Evolutionary conservation across 2,888 invertebrate species (phyloP).

Genomic region (Agonum fuliginosum): DNA sequence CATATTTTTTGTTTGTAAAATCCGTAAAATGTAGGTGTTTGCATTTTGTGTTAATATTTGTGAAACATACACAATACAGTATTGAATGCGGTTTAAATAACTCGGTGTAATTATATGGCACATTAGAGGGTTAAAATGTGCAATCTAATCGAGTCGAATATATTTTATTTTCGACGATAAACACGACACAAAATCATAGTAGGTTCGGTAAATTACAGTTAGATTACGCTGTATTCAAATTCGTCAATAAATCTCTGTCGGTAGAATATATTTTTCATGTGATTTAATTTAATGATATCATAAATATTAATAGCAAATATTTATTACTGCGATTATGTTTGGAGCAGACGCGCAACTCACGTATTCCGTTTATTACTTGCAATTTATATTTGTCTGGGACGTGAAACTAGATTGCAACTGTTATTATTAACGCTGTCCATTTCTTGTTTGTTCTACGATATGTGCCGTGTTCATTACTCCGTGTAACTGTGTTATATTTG

Average conservation of each 20-base stretch:
- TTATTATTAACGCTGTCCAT: constrained; percentile 46
- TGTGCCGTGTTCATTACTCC: constrained; percentile 34
- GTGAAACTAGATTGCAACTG: constrained; percentile 46
- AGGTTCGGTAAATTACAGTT: constrained; percentile 38
- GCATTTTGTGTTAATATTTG: constrained; percentile 1
- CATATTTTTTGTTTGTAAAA: too few species aligned
- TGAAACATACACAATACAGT: neutral
- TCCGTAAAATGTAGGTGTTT: too few species aligned
- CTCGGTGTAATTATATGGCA: neutral
- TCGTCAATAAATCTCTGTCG: constrained; percentile 42
- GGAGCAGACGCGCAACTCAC: constrained; percentile 42
- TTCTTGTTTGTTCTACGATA: constrained; percentile 46
- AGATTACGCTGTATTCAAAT: constrained; percentile 43
- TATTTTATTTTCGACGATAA: constrained; percentile 36
- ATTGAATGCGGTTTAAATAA: constrained; percentile 3
- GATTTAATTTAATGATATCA: constrained; percentile 51
- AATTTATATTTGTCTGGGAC: constrained; percentile 46
- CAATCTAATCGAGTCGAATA: constrained; percentile 31
- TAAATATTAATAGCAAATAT: constrained; percentile 51
- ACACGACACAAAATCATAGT: constrained; percentile 32
- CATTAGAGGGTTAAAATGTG: constrained; percentile 30
- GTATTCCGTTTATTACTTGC: constrained; percentile 46
- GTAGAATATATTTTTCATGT: constrained; percentile 45
- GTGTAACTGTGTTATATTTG: constrained; percentile 16
- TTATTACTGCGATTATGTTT: constrained; percentile 48